Percentiles rank a stretch among this genome's conserved stretches.
Evolutionary conservation across 2,113 vertebrate species (phyloP).

Genomic region (Pholis gunnellus): DNA sequence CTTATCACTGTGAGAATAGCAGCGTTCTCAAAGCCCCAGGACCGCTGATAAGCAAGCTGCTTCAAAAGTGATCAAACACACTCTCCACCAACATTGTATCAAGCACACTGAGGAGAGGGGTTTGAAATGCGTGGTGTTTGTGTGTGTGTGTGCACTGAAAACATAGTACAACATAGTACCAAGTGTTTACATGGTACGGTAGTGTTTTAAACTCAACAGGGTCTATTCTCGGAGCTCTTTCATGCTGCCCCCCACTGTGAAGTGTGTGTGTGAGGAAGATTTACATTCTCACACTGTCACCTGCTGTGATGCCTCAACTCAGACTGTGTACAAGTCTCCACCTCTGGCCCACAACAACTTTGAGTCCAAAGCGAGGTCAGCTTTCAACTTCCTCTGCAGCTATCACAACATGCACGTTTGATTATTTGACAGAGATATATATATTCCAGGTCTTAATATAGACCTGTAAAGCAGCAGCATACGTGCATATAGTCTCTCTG

Average conservation of each 20-base stretch:
- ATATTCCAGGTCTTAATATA: background rate
- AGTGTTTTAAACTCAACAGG: conserved; percentile 49
- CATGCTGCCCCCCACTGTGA: conserved; percentile 47
- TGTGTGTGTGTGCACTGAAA: background rate
- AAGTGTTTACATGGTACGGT: conserved; percentile 32
- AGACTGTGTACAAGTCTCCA: conserved; percentile 40
- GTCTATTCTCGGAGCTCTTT: conserved; percentile 67
- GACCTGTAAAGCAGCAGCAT: background rate
- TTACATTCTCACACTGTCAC: conserved; percentile 61
- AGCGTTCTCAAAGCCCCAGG: conserved; percentile 38
- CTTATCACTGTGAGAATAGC: conserved; percentile 49
- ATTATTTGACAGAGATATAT: background rate
- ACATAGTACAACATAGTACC: conserved; percentile 3
- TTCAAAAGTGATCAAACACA: conserved; percentile 22
- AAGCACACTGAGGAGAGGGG: conserved; percentile 26
- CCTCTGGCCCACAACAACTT: conserved; percentile 37
- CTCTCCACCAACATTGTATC: conserved; percentile 33
- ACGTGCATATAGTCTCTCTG: background rate
- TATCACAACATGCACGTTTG: conserved; percentile 61
- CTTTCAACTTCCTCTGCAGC: conserved; percentile 71
- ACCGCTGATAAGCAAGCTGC: conserved; percentile 12
- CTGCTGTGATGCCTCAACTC: conserved; percentile 54
- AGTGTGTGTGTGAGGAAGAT: conserved; percentile 22
- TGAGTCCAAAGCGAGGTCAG: conserved; percentile 32
- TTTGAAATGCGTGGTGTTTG: background rate